Evolutionary conservation across 2,888 invertebrate genomes (phyloP).

Genomic region (Amphipoea oculea): DNA sequence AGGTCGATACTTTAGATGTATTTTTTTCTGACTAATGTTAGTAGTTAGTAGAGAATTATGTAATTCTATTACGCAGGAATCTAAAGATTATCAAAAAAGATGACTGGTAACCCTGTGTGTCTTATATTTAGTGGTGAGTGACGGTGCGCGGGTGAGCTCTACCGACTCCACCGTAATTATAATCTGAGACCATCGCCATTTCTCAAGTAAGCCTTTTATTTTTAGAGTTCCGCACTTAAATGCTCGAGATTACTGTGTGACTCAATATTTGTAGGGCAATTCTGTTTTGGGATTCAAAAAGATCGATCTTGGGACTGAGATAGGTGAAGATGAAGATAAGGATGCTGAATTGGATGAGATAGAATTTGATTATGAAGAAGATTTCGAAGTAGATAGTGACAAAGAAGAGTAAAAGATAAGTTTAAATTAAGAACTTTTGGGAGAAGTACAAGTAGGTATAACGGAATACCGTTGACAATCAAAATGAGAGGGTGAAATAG

Average conservation of each 20-base stretch:
- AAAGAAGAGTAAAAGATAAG: background rate
- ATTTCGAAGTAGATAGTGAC: background rate
- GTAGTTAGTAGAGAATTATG: too few relatives aligned
- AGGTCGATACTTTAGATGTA: background rate
- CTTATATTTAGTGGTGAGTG: conserved; percentile 86
- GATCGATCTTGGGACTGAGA: conserved; percentile 11
- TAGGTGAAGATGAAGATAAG: background rate
- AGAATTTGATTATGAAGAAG: background rate
- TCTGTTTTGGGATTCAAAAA: conserved; percentile 6
- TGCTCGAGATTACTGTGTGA: conserved; percentile 51
- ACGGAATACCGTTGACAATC: background rate
- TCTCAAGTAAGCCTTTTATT: conserved; percentile 72
- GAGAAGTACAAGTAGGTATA: background rate
- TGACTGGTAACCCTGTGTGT: conserved; percentile 59
- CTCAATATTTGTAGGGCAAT: conserved; percentile 38
- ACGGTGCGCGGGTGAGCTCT: conserved; percentile 81
- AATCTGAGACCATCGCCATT: conserved; percentile 85
- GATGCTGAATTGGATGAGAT: conserved; percentile 2
- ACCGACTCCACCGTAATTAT: conserved; percentile 80
- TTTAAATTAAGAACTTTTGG: background rate
- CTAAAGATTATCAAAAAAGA: background rate
- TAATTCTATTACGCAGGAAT: background rate
- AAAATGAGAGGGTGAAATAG: too few relatives aligned
- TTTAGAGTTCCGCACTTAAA: conserved; percentile 61
- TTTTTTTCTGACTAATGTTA: background rate